A percentile compares a stretch with the other conserved stretches of the same genome.
Evolutionary conservation across 2,113 vertebrate genomes (phyloP).

Genomic region (Stercorarius parasiticus): DNA sequence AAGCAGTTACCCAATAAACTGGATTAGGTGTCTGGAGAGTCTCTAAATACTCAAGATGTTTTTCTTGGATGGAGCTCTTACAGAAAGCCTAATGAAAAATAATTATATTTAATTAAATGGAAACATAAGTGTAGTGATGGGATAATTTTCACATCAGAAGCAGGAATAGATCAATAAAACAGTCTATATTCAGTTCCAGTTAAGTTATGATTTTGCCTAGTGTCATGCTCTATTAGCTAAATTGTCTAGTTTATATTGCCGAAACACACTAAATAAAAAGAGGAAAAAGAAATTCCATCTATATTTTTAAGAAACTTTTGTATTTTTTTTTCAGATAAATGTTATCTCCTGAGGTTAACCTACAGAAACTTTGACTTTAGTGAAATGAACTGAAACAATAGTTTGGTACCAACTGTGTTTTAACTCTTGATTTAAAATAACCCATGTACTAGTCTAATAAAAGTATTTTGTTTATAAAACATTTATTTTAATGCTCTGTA

Average conservation of each 20-base stretch:
- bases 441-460: not conserved
- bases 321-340: not conserved
- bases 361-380: not conserved
- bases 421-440: constrained; percentile 12
- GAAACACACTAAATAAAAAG: not conserved
- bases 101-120: not conserved
- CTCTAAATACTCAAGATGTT: not conserved
- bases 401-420: not conserved
- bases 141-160: not conserved
- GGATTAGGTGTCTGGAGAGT: not conserved
- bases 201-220: not conserved
- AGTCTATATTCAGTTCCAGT: not conserved
- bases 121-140: not conserved
- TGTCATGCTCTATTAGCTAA: not conserved
- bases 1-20: not conserved
- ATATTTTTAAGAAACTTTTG: not conserved
- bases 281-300: not conserved
- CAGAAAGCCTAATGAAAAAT: not conserved
- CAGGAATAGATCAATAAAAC: not conserved
- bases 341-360: not conserved
- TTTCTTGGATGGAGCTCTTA: not conserved
- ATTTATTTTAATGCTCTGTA: not conserved
- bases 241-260: not conserved
- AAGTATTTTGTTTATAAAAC: constrained; percentile 41
- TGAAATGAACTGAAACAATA: not conserved